Evolutionary conservation across 2,888 invertebrate species (phyloP), one percentile per base, ranked within the genome.

Genomic region (Incurvaria masculella): DNA sequence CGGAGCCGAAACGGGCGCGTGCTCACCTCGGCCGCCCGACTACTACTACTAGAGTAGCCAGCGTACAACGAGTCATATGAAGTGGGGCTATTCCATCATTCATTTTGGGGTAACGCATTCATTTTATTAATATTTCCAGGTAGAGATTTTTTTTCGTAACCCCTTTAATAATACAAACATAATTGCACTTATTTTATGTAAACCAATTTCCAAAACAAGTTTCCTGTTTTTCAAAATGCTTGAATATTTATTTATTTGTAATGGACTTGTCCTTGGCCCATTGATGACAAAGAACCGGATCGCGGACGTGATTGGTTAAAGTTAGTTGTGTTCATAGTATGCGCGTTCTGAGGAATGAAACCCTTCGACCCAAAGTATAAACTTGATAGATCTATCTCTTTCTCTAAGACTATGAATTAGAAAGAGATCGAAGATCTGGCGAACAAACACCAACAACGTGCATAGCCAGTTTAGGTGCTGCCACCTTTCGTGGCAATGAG

Each of bases 231-330:
- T 19, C 33, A 6, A 6, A 14, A 14, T 2, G 10, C 21, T 21
- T 10, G 17, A 40, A 16, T 16, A 16, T 16, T n/a, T 10, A 16
- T n/a, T n/a, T 64, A 69, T 69, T 63, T 57, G 62, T 65, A 69
- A 71, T 82, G 78, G 80, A 83, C 81, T 80, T 74, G 78, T 70
- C 84, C 81, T 78, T 79, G 76, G 79, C 81, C 81, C 84, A 84
- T 84, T 84, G 84, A 84, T 84, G 84, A 84, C 83, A 83, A 82
- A 84, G 83, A 82, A 82, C 74, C 78, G 76, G 81, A 82, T 82
- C 80, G 79, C 79, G 72, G 66, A 68, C 75, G 73, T 79, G 80
- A 84, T 84, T 84, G 84, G 84, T n/a, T n/a, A n/a, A n/a, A n/a
- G n/a, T n/a, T n/a, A n/a, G n/a, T n/a, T n/a, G n/a, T n/a, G n/a